Percentiles rank a stretch among this genome's conserved stretches.
These are phyloP conservation scores for Pocillopora verrucosa DNA, from an alignment of 64 coral and sea anemone species.

Conservation along the genomic window DNA sequence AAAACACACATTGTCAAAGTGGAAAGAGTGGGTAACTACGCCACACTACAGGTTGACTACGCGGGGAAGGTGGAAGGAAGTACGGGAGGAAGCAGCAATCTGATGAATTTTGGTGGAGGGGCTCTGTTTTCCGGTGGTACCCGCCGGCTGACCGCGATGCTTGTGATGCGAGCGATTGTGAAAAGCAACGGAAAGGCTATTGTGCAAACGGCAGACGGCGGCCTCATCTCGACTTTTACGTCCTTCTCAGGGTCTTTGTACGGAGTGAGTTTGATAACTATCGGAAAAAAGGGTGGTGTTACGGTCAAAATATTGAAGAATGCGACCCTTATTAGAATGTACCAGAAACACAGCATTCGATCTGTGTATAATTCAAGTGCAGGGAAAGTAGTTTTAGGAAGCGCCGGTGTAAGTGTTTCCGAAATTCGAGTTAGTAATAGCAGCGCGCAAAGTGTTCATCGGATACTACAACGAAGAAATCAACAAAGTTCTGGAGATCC, in stretches of 20 bases:
- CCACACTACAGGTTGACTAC: conserved; percentile 67
- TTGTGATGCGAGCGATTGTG: conserved; percentile 54
- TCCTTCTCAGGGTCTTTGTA: conserved; percentile 10
- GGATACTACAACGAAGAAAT: conserved; percentile 14
- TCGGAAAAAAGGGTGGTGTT: conserved; percentile 27
- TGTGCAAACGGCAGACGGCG: conserved; percentile 46
- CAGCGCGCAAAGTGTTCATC: conserved; percentile 23
- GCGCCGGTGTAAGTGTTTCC: conserved; percentile 31
- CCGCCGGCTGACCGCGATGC: conserved; percentile 25
- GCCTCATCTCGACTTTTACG: conserved; percentile 28
- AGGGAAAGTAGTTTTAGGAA: conserved; percentile 12
- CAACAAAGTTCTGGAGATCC: not conserved
- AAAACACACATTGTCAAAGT: conserved; percentile 68
- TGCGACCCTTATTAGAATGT: conserved; percentile 25
- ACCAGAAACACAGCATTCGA: conserved; percentile 27
- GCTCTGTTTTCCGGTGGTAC: conserved; percentile 62
- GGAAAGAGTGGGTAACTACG: conserved; percentile 62
- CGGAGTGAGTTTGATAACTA: conserved; percentile 56
- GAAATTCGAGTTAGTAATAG: not conserved
- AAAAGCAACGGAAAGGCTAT: conserved; percentile 59
- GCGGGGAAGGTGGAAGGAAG: conserved; percentile 62
- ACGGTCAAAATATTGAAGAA: conserved; percentile 21
- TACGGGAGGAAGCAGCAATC: conserved; percentile 56
- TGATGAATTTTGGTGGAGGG: conserved; percentile 76
- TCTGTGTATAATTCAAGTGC: conserved; percentile 8